Percentiles rank a stretch among this genome's conserved stretches.
Evolutionary conservation across 2,888 invertebrate genomes (phyloP).

Genomic region (Mythimna albipuncta): DNA sequence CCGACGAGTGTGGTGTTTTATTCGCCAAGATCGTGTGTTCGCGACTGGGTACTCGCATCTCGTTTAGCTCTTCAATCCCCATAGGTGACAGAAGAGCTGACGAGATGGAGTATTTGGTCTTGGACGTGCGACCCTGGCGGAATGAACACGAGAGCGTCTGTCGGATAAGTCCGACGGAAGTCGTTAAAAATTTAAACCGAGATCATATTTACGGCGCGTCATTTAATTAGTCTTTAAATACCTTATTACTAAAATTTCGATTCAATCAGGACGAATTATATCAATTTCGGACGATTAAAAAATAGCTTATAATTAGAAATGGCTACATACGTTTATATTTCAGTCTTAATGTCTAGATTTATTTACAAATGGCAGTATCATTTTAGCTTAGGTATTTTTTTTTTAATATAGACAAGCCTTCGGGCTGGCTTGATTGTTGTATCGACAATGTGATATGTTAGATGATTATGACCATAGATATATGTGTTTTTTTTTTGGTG

Average conservation of each 20-base stretch:
- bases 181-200: not conserved
- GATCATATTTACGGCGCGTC: constrained; percentile 18
- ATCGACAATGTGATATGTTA: constrained; percentile 35
- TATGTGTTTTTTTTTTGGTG: not conserved
- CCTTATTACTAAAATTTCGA: constrained; percentile 75
- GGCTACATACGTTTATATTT: constrained; percentile 67
- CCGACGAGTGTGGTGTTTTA: too few species aligned
- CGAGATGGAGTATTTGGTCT: too few species aligned
- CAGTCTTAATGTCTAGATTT: constrained; percentile 81
- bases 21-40: too few species aligned
- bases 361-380: constrained; percentile 87
- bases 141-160: too few species aligned
- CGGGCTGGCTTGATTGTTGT: constrained; percentile 42
- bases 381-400: constrained; percentile 81
- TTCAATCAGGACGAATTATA: constrained; percentile 84
- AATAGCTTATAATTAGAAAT: constrained; percentile 61
- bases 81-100: too few species aligned
- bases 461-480: not conserved
- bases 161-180: too few species aligned
- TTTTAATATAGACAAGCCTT: constrained; percentile 57
- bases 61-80: too few species aligned
- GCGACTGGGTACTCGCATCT: too few species aligned
- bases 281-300: constrained; percentile 79
- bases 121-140: too few species aligned
- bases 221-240: constrained; percentile 19